Base-by-base conservation (phyloP, 2,797 vertebrate genomes). In the Sardinella longiceps region DNA sequence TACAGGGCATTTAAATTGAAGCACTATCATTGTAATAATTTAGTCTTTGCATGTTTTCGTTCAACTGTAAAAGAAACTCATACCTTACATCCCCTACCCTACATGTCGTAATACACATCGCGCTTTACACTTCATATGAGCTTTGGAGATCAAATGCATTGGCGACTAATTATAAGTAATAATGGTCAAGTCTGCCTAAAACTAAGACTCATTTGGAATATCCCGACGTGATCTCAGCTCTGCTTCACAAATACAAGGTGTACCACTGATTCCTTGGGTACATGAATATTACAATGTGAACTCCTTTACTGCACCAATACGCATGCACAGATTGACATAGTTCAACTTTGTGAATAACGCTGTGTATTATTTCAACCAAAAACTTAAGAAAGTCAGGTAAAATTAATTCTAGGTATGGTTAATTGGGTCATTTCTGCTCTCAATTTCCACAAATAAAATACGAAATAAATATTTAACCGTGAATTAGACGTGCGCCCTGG, bases 401-500 rank as follows among this genome's bases (percentile, higher is more conserved):
- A 77, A 77, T 77, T 1, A 23, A 77, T 2, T 18, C 1, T 23
- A 39, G 37, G 18, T 12, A 77, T 5, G 18, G 1, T 43, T 43
- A 20, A 28, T 70, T 81, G 2, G 14, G 11, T 51, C 18, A 56
- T 7, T 18, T 58, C 18, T 15, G 33, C 20, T 43, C 20, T 43
- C n/a, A 77, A 10, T 77, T 0, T 23, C 20, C 23, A 43, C 70
- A 77, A 39, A 77, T 23, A 43, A 7, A 77, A 43, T 43, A 56
- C 5, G 23, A 77, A 39, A 77, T 23, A 39, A 9, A 23, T 43
- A 28, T 18, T 20, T 18, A 20, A 12, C 18, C 37, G 37, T 33
- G 37, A 2, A 39, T 77, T 6, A 6, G 20, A 74, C 86, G 87
- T 89, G 89, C 88, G 89, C 87, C 81, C 46, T 51, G 81, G 74